A percentile compares a stretch with the other conserved stretches of the same genome.
These are phyloP conservation scores for Malurus alboscapulatus DNA, from an alignment of 2,113 vertebrate species.

Conservation along the genomic window DNA sequence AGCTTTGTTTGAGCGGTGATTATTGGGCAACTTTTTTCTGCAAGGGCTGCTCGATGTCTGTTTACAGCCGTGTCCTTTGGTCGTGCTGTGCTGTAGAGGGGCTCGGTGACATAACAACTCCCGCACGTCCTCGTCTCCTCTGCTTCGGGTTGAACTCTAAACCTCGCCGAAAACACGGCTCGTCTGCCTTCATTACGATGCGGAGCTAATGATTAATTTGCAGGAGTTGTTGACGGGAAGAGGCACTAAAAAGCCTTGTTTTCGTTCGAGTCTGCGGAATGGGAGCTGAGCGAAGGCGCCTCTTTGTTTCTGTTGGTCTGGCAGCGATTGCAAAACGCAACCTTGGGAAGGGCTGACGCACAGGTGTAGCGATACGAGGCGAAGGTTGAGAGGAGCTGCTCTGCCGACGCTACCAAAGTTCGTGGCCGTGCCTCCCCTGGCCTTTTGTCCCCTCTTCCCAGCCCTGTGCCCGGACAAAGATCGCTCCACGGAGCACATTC, in stretches of 20 bases:
- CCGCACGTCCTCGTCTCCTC: accelerated
- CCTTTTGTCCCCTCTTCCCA: constrained; percentile 27
- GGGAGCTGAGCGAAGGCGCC: background rate
- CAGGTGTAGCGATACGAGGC: background rate
- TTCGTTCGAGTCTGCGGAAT: accelerated
- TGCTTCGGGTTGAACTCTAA: background rate
- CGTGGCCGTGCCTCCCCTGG: background rate
- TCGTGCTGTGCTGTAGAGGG: background rate
- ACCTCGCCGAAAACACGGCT: background rate
- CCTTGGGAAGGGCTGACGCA: constrained; percentile 17
- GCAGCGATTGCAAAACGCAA: background rate
- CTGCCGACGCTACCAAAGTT: background rate
- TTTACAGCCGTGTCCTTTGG: background rate
- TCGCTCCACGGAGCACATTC: accelerated
- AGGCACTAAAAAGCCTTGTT: background rate
- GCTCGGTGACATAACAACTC: background rate
- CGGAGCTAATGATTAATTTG: background rate
- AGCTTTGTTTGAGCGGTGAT: background rate
- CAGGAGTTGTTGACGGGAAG: background rate
- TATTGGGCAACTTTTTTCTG: background rate
- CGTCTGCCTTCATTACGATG: accelerated
- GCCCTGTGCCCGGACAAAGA: background rate
- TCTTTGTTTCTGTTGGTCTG: constrained; percentile 17
- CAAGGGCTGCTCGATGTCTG: background rate
- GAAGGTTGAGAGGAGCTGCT: background rate